Conservation (phyloP, 2,113 vertebrate species). For the Thalassoma bifasciatum region DNA sequence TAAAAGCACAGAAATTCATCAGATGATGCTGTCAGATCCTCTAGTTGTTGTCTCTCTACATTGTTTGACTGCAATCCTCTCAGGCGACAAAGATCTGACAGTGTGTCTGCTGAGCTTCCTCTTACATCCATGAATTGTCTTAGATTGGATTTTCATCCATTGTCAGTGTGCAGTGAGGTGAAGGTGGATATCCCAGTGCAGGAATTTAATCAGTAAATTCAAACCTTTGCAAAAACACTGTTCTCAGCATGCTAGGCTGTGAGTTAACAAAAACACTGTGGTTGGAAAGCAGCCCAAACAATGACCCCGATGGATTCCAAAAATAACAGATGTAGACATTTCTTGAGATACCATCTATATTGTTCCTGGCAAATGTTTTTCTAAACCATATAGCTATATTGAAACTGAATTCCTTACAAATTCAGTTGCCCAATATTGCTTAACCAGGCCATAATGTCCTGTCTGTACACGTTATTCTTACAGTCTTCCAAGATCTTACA, state of each 20-base stretch:
- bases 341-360: not conserved
- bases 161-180: constrained; percentile 23
- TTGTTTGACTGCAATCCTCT: constrained; percentile 14
- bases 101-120: constrained; percentile 27
- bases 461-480: not conserved
- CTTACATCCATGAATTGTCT: constrained; percentile 73
- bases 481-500: not conserved
- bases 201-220: constrained; percentile 20
- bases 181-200: constrained; percentile 15
- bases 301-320: not conserved
- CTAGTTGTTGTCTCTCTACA: constrained; percentile 39
- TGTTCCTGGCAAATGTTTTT: constrained; percentile 4
- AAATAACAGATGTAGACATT: not conserved
- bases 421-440: not conserved
- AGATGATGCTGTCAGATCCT: constrained; percentile 46
- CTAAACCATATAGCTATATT: not conserved
- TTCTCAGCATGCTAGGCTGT: constrained; percentile 6
- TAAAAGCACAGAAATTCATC: constrained; percentile 47
- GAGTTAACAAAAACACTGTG: constrained; percentile 11
- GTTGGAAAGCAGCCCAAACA: constrained; percentile 18
- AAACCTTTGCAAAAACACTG: constrained; percentile 19
- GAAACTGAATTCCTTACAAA: not conserved
- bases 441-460: not conserved
- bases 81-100: not conserved
- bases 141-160: constrained; percentile 40